phyloP scores from a whole-genome alignment of 30 jellyfish, hydroid and myxozoan species.

The Turritopsis dohrnii region DNA sequence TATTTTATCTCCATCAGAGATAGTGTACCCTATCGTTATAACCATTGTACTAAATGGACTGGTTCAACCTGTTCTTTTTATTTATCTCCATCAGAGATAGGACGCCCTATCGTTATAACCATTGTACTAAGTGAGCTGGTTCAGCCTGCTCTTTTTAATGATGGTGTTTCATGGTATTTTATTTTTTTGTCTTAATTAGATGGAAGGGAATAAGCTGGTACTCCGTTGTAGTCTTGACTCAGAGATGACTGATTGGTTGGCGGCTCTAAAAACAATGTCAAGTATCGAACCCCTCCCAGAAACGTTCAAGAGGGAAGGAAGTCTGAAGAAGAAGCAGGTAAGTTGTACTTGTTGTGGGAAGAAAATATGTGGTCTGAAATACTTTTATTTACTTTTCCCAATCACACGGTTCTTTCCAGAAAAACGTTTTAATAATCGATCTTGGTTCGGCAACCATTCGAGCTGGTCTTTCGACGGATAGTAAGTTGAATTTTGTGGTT shows the following conservation, averaged over 20 bases:
- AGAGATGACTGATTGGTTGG: slow-evolving; percentile 28
- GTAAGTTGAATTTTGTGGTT: slow-evolving; percentile 16
- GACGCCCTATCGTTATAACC: too few species aligned
- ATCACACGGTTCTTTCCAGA: slow-evolving; percentile 11
- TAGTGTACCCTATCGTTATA: too few species aligned
- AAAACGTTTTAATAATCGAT: slow-evolving; percentile 47
- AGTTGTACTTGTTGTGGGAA: neutral
- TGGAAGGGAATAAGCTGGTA: slow-evolving; percentile 18
- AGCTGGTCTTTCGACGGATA: slow-evolving; percentile 64
- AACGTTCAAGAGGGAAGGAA: slow-evolving; percentile 10
- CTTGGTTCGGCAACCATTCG: slow-evolving; percentile 75
- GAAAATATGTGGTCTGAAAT: neutral
- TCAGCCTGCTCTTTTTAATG: neutral
- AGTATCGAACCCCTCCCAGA: slow-evolving; percentile 12
- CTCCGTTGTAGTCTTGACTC: slow-evolving; percentile 25
- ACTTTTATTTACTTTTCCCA: neutral
- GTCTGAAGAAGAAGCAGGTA: slow-evolving; percentile 23
- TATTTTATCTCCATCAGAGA: too few species aligned
- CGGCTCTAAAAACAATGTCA: neutral
- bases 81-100: neutral
- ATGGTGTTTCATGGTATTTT: neutral
- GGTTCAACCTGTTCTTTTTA: neutral
- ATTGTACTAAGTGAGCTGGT: too few species aligned
- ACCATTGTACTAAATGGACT: too few species aligned
- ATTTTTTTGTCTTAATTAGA: neutral